Percentiles rank a stretch among this genome's conserved stretches.
phyloP scores from a whole-genome alignment of 30 jellyfish, hydroid and myxozoan genomes.

The Chironex yamaguchii region DNA sequence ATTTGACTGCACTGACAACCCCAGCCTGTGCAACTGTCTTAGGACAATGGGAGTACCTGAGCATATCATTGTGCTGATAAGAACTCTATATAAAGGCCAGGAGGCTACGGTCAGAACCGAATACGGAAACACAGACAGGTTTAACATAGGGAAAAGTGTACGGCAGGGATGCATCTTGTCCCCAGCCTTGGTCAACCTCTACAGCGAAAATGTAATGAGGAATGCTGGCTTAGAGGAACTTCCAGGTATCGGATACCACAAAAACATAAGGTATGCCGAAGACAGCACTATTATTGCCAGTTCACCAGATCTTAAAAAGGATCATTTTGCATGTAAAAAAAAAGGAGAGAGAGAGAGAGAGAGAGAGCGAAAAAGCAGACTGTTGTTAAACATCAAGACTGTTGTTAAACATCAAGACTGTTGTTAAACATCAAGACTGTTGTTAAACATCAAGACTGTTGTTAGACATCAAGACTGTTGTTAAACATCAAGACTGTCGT shows the following conservation, averaged over 20 bases:
- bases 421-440: no score
- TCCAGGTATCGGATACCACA: neutral
- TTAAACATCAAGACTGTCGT: no score
- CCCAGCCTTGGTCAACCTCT: conserved; percentile 14
- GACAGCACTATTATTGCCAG: conserved; percentile 20
- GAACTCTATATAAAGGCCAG: neutral
- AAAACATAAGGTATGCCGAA: conserved; percentile 31
- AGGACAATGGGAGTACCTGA: neutral
- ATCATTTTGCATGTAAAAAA: no score
- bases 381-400: no score
- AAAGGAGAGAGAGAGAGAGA: neutral
- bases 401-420: no score
- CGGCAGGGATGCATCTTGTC: conserved; percentile 21
- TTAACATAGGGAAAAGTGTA: conserved; percentile 38
- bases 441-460: no score
- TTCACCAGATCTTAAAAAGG: no score
- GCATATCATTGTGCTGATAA: neutral
- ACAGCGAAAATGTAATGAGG: conserved; percentile 30
- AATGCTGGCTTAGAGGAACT: neutral
- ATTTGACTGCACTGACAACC: conserved; percentile 26
- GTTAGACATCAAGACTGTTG: no score
- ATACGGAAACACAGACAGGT: neutral
- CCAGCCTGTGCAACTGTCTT: neutral
- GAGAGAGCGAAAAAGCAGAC: no score
- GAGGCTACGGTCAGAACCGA: conserved; percentile 7